Conservation (phyloP, 1,140 invertebrate genomes). For the Hestina assimilis region DNA sequence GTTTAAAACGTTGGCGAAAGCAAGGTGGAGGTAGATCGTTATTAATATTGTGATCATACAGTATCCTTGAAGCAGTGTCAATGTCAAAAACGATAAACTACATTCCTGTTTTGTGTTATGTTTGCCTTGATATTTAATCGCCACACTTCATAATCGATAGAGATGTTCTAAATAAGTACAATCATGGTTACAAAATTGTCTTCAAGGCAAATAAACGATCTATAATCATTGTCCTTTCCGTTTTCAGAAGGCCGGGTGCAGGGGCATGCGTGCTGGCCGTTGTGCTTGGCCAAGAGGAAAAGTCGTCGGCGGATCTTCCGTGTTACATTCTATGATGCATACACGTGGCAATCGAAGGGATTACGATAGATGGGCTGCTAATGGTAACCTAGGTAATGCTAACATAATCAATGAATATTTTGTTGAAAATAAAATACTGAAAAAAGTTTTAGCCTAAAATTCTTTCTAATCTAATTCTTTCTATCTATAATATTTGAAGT, state of each 20-base stretch:
- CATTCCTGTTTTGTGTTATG: background rate
- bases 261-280: constrained; percentile 58
- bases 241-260: constrained; percentile 41
- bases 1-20: too few species aligned
- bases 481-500: too few species aligned
- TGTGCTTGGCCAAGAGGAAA: constrained; percentile 82
- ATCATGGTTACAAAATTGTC: constrained; percentile 7
- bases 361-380: constrained; percentile 83
- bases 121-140: background rate
- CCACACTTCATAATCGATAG: background rate
- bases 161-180: constrained; percentile 15
- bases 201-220: constrained; percentile 1
- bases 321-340: constrained; percentile 87
- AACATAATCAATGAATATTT: background rate
- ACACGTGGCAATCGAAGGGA: constrained; percentile 83
- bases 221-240: constrained; percentile 20
- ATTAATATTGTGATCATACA: too few species aligned
- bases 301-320: constrained; percentile 84
- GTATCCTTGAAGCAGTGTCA: too few species aligned
- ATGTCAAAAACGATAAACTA: background rate
- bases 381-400: constrained; percentile 78
- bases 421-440: too few species aligned
- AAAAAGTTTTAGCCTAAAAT: too few species aligned
- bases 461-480: too few species aligned
- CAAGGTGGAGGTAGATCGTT: too few species aligned